Evolutionary conservation across 35 echinoderm and acorn worm species (phyloP).

Genomic region (Heliocidaris tuberculata): DNA sequence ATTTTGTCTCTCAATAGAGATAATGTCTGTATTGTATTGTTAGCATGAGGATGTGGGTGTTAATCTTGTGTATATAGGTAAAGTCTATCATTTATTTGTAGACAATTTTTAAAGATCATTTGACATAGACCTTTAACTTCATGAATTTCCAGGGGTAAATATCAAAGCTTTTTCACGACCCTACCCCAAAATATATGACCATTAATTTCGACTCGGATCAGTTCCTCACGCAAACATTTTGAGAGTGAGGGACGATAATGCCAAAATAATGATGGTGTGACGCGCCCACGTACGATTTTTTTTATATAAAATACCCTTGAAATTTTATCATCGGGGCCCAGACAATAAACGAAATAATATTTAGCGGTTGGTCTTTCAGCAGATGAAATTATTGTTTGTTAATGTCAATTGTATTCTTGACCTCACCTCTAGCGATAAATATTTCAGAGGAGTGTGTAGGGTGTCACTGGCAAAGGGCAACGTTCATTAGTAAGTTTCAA

Average conservation of each 20-base stretch:
- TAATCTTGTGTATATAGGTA: no score
- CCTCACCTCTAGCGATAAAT: neutral
- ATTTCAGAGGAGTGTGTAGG: neutral
- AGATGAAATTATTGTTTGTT: neutral
- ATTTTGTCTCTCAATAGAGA: no score
- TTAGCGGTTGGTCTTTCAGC: neutral
- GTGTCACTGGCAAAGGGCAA: neutral
- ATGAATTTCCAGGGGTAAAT: no score
- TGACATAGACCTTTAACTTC: no score
- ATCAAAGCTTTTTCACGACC: no score
- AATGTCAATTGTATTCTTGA: slow-evolving; percentile 1
- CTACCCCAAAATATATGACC: neutral
- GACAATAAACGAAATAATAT: neutral
- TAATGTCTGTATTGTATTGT: no score
- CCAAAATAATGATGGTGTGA: neutral
- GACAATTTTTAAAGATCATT: no score
- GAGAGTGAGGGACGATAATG: neutral
- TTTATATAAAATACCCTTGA: neutral
- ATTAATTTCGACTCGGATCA: neutral
- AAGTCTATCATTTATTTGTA: no score
- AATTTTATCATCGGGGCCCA: neutral
- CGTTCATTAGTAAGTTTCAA: neutral
- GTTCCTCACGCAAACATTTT: neutral
- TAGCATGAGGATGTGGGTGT: no score
- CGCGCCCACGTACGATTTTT: neutral